phyloP scores from a whole-genome alignment of 2,888 invertebrate genomes.

The Bursaphelenchus okinawaensis region DNA sequence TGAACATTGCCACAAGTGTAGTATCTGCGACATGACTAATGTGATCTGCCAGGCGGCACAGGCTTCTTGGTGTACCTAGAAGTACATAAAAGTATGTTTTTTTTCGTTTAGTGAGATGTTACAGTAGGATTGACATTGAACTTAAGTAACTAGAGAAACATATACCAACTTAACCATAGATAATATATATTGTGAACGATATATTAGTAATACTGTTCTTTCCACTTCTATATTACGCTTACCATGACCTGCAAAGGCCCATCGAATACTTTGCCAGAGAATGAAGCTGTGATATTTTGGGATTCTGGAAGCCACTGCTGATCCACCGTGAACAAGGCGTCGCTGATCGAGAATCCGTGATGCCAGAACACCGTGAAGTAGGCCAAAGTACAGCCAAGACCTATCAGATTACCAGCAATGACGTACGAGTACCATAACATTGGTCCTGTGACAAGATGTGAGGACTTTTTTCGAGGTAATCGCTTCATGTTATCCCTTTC shows the following conservation, averaged over 20 bases:
- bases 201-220: no score
- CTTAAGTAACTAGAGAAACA: no score
- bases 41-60: constrained; percentile 37
- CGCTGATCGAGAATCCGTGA: constrained; percentile 21
- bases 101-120: background rate
- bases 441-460: constrained; percentile 25
- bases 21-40: constrained; percentile 30
- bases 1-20: constrained; percentile 42
- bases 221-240: no score
- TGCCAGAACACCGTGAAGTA: constrained; percentile 35
- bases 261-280: constrained; percentile 7
- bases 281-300: constrained; percentile 13
- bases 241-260: constrained; percentile 6
- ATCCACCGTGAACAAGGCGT: constrained; percentile 20
- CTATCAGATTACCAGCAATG: constrained; percentile 27
- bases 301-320: constrained; percentile 21
- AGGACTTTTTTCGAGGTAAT: constrained; percentile 18
- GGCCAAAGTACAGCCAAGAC: constrained; percentile 24
- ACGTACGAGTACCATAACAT: constrained; percentile 30
- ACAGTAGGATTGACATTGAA: background rate
- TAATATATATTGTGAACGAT: no score
- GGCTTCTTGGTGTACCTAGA: constrained; percentile 24
- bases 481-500: constrained; percentile 30
- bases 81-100: background rate
- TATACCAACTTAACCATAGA: no score